These are phyloP conservation scores for Cantharis flavilabris DNA, from an alignment of 2,888 invertebrate species.

Conservation along the genomic window DNA sequence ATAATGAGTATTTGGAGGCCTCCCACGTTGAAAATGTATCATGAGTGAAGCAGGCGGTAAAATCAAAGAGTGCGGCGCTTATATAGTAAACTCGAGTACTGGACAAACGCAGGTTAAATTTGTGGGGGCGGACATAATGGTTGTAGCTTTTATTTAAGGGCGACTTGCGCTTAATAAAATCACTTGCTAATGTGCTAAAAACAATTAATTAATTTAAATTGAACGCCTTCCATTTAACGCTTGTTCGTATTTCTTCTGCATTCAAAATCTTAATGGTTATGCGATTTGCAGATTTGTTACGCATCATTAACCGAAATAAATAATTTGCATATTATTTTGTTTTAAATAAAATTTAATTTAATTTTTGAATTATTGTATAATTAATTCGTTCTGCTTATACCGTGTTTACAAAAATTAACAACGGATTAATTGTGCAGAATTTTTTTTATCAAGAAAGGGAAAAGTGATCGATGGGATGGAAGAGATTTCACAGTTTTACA, in stretches of 20 bases:
- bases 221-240: conserved; percentile 32
- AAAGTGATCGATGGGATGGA: too few species aligned
- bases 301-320: not conserved
- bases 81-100: conserved; percentile 33
- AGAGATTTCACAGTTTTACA: too few species aligned
- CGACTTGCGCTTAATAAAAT: conserved; percentile 25
- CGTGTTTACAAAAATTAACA: not conserved
- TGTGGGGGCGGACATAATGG: conserved; percentile 28
- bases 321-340: not conserved
- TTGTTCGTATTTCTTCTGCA: conserved; percentile 23
- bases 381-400: not conserved
- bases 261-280: not conserved
- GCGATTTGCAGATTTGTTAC: not conserved
- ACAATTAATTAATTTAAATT: conserved; percentile 34
- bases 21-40: conserved; percentile 52
- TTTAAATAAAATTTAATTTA: not conserved
- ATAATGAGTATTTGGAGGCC: conserved; percentile 49
- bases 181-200: conserved; percentile 30
- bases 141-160: conserved; percentile 30
- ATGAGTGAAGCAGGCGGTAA: conserved; percentile 39
- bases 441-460: not conserved
- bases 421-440: not conserved
- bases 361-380: not conserved
- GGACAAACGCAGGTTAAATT: conserved; percentile 21
- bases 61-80: conserved; percentile 43